Conservation (phyloP, 2,797 vertebrate genomes). For the Rhinella marina region DNA sequence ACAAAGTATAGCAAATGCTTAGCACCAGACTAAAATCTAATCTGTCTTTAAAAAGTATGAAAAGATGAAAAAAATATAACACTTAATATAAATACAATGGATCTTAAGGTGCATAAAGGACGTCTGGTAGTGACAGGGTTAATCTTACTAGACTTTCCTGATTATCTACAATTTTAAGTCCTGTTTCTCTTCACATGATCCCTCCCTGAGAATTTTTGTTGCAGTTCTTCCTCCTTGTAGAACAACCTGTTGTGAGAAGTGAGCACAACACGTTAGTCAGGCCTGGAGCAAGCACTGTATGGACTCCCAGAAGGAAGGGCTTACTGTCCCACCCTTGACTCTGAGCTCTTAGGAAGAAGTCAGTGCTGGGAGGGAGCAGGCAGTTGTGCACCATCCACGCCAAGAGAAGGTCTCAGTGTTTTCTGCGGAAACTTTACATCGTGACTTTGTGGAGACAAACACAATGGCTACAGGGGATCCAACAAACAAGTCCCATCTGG, state of each 20-base stretch:
- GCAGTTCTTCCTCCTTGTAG: background rate
- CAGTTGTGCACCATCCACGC: background rate
- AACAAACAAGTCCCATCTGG: background rate
- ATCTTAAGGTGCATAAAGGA: background rate
- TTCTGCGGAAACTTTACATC: background rate
- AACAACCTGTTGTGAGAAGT: background rate
- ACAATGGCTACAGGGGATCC: background rate
- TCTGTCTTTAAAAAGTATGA: background rate
- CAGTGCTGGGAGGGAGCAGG: background rate
- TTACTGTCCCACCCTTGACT: conserved; percentile 17
- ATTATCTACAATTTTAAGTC: background rate
- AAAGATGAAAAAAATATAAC: background rate
- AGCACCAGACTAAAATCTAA: background rate
- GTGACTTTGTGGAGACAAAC: background rate
- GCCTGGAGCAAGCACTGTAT: background rate
- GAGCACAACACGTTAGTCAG: background rate
- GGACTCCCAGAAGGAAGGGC: background rate
- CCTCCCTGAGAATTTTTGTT: background rate
- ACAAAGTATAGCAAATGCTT: background rate
- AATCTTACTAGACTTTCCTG: background rate
- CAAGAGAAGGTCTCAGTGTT: background rate
- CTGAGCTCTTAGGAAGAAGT: background rate
- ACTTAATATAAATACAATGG: background rate
- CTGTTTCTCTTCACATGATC: background rate
- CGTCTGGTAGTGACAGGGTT: background rate